Evolutionary conservation across 2,113 vertebrate species (phyloP), one percentile per base, ranked within the genome.

Genomic region (Nothocercus julius): DNA sequence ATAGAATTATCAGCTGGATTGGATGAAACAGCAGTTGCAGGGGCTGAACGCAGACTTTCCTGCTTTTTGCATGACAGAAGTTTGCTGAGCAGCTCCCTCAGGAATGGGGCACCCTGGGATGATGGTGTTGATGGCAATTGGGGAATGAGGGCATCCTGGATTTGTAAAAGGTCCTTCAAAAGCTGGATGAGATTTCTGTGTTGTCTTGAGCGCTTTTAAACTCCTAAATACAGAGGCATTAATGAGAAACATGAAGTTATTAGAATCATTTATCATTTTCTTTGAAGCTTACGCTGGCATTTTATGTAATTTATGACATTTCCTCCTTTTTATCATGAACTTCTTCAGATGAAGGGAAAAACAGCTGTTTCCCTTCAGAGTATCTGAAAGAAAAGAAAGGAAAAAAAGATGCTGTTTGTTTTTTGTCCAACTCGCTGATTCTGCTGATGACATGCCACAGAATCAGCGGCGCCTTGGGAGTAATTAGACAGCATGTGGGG

Each of bases 211-310:
- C 91, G 94, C 93, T 97, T 96, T 95, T 97, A 96, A 96, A 97
- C 89, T 97, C 92, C 96, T 87, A 94, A 95, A 95, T 93, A 89
- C 96, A 81, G 95, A 96, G 96, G 91, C 97, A 98, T 98, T 98
- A 98, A 98, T 97, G 98, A 98, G 97, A 98, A 98, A 97, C 97
- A 97, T 97, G 96, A 97, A 97, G 97, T 98, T 98, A 98, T 98
- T 98, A 97, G 97, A 97, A 96, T 97, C 96, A 96, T 98, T 98
- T 97, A 96, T 98, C 97, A 98, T 97, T 97, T 97, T 97, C 98
- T 97, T 98, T 97, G 97, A 98, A 98, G 97, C 97, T 96, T 97
- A 96, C 90, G 73, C 96, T 97, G 97, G 96, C 97, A 96, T 97
- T 98, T 97, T 97, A 85, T 97, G 94, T 98, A 97, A 98, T 98